Conservation (phyloP, 2,888 invertebrate genomes). For the Eudemis profundana region DNA sequence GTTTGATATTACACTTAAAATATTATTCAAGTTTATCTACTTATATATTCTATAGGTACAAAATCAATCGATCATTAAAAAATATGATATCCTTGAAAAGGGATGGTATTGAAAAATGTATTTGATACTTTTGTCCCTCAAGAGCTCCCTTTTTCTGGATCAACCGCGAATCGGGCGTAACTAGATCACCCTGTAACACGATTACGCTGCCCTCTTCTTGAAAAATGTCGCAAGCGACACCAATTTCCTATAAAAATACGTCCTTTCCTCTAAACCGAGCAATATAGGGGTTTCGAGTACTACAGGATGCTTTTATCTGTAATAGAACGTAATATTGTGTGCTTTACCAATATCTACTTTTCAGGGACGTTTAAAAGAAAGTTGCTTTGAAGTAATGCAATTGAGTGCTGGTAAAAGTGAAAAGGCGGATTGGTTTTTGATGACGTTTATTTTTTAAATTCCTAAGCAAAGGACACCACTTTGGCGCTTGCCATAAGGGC, state of each 20-base stretch:
- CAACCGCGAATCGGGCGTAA: slow-evolving; percentile 73
- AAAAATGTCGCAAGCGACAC: slow-evolving; percentile 5
- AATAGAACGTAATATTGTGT: slow-evolving; percentile 68
- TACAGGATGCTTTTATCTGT: slow-evolving; percentile 74
- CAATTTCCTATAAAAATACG: not conserved
- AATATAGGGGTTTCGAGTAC: slow-evolving; percentile 52
- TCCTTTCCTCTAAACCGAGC: not conserved
- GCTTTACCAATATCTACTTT: slow-evolving; percentile 45
- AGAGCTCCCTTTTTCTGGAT: slow-evolving; percentile 62
- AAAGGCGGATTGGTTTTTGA: not conserved
- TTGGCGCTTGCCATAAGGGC: too few species aligned
- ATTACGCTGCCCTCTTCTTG: slow-evolving; percentile 57
- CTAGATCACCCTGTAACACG: slow-evolving; percentile 80
- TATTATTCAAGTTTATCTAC: too few species aligned
- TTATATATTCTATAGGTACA: too few species aligned
- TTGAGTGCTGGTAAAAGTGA: not conserved
- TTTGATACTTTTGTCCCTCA: slow-evolving; percentile 49
- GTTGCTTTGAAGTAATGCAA: slow-evolving; percentile 13
- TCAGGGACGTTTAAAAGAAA: slow-evolving; percentile 1
- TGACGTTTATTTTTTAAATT: not conserved
- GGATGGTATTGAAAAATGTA: slow-evolving; percentile 18
- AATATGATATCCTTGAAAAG: slow-evolving; percentile 32
- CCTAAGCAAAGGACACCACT: too few species aligned
- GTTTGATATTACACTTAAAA: too few species aligned
- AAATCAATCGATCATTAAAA: slow-evolving; percentile 15